Evolutionary conservation across 2,888 invertebrate species (phyloP), one percentile per base, ranked within the genome.

Genomic region (Therioaphis trifolii): DNA sequence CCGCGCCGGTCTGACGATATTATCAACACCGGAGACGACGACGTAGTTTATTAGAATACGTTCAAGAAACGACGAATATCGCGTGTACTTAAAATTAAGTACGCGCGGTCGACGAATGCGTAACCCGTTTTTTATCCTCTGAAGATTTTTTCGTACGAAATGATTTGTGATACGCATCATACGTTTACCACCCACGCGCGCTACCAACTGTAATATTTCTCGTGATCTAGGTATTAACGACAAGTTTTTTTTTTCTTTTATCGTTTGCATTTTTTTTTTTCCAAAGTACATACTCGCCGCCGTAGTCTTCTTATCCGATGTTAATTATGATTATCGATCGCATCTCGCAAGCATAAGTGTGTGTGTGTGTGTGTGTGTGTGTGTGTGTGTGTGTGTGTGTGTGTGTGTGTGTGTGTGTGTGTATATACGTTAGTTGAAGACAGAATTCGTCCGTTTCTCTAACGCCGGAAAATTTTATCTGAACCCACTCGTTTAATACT

Each of bases 401-500:
- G n/a, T n/a, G n/a, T n/a, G n/a, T n/a, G n/a, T n/a, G n/a, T n/a
- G n/a, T n/a, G n/a, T n/a, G n/a, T n/a, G n/a, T n/a, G n/a, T n/a
- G n/a, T n/a, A n/a, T n/a, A n/a, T n/a, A n/a, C n/a, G n/a, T n/a
- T n/a, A n/a, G n/a, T n/a, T n/a, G n/a, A n/a, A 5, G 7, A 5
- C 11, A 11, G 21, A 29, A 14, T 72, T 52, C 14, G 72, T 29
- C 14, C 29, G 52, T 72, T 72, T 72, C 14, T 52, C 52, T 12
- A n/a, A 15, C 9, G 15, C 14, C 52, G 35, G n/a, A 29, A 52
- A 72, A 72, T 72, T n/a, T 72, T 72, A 72, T 72, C 52, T 29
- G 72, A 52, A 35, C 72, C 72, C 72, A 72, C 72, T 72, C 72
- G 52, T 72, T 72, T 72, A n/a, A n/a, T n/a, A n/a, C n/a, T n/a